Conservation (phyloP, 2,113 vertebrate species). For the Hippocampus barbouri region DNA sequence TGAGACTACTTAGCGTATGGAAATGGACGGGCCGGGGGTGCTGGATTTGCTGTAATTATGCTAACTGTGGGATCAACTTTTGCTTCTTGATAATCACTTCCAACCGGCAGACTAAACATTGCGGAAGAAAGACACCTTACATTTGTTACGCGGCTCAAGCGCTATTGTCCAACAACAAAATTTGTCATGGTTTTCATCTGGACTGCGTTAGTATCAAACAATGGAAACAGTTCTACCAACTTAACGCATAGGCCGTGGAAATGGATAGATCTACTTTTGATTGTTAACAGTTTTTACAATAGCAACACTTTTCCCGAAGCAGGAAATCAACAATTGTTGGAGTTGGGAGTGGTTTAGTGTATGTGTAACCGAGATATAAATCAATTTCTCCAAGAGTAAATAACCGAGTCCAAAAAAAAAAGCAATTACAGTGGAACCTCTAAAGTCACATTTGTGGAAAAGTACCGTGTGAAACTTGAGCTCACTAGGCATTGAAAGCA, state of each 20-base stretch:
- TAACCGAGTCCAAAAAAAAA: not conserved
- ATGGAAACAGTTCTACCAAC: conserved; percentile 30
- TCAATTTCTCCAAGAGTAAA: not conserved
- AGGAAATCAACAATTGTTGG: not conserved
- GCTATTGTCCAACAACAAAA: conserved; percentile 46
- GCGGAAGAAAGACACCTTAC: conserved; percentile 23
- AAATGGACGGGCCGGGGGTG: conserved; percentile 39
- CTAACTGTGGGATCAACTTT: conserved; percentile 48
- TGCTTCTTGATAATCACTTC: conserved; percentile 58
- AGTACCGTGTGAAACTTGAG: too few species aligned
- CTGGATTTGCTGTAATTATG: conserved; percentile 53
- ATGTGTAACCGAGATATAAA: conserved; percentile 1
- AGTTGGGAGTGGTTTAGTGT: not conserved
- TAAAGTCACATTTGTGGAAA: not conserved
- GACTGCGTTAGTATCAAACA: conserved; percentile 41
- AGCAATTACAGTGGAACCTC: not conserved
- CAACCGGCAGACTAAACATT: conserved; percentile 60
- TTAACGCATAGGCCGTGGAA: conserved; percentile 23
- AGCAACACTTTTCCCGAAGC: not conserved
- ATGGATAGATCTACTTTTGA: not conserved
- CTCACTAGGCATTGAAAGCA: too few species aligned
- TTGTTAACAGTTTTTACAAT: not conserved
- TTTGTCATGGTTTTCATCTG: conserved; percentile 31
- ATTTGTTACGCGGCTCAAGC: conserved; percentile 16
- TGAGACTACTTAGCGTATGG: conserved; percentile 53